Conservation (phyloP, 2,113 vertebrate genomes). For the Clarias gariepinus region DNA sequence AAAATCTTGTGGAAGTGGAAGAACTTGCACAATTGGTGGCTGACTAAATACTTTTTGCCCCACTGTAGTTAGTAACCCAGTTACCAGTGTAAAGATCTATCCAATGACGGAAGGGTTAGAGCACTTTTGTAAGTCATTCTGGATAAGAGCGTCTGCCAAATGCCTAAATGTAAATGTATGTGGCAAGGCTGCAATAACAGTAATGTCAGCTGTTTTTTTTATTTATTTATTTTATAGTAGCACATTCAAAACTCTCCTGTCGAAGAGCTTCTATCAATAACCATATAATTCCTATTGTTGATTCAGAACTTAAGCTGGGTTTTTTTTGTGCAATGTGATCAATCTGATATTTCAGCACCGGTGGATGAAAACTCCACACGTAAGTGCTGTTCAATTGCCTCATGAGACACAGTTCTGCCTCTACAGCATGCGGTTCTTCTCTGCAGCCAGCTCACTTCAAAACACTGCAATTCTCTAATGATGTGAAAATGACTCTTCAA, state of each 20-base stretch:
- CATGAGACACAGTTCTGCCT: constrained; percentile 4
- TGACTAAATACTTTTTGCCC: too few species aligned
- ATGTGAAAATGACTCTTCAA: constrained; percentile 29
- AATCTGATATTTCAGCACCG: constrained; percentile 4
- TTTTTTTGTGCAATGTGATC: neutral
- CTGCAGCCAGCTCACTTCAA: constrained; percentile 14
- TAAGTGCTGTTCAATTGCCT: neutral
- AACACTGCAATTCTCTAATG: constrained; percentile 11
- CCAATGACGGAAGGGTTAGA: too few species aligned
- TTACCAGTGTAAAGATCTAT: too few species aligned
- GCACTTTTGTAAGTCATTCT: too few species aligned
- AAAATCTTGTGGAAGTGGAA: too few species aligned
- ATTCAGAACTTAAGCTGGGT: neutral
- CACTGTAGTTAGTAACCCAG: too few species aligned
- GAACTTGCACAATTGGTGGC: too few species aligned
- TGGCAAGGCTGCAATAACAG: neutral
- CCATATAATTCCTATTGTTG: neutral
- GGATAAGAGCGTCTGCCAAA: too few species aligned
- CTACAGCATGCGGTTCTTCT: neutral
- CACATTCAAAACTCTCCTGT: neutral
- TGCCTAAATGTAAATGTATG: neutral
- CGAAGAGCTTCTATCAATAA: neutral
- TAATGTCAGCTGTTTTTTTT: neutral
- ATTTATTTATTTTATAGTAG: neutral
- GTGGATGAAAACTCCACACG: neutral